These are phyloP conservation scores for Ligdia adustata DNA, from an alignment of 2,888 invertebrate genomes.

Conservation along the genomic window DNA sequence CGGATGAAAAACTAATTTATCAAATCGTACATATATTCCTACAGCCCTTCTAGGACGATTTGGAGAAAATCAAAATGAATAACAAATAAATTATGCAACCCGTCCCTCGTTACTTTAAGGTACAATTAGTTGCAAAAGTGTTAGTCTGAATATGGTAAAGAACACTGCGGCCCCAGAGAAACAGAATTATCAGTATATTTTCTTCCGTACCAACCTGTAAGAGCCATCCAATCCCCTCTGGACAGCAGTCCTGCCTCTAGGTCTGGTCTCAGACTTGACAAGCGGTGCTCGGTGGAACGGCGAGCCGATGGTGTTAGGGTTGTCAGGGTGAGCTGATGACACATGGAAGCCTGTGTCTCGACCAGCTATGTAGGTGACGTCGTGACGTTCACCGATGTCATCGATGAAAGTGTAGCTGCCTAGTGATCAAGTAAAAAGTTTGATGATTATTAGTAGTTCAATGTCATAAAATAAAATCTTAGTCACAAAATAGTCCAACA, in stretches of 20 bases:
- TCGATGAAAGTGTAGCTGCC: conserved; percentile 89
- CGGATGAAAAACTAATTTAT: too few species aligned
- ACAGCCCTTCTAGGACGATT: too few species aligned
- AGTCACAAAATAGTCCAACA: too few species aligned
- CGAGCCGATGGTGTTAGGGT: conserved; percentile 86
- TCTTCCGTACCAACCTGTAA: too few species aligned
- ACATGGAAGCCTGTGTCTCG: conserved; percentile 91
- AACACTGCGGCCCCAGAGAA: neutral
- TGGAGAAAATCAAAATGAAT: too few species aligned
- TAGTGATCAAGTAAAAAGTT: too few species aligned
- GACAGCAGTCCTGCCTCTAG: conserved; percentile 88
- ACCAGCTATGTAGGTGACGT: conserved; percentile 90
- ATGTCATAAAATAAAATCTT: too few species aligned
- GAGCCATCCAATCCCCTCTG: conserved; percentile 89
- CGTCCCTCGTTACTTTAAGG: too few species aligned
- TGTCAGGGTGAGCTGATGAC: conserved; percentile 87
- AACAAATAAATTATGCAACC: too few species aligned
- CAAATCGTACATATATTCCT: too few species aligned
- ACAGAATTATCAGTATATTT: too few species aligned
- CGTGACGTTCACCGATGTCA: conserved; percentile 90
- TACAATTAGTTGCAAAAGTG: neutral
- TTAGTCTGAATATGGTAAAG: neutral
- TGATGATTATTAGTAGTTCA: too few species aligned
- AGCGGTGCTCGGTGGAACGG: conserved; percentile 87
- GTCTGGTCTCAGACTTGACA: conserved; percentile 85